phyloP scores from a whole-genome alignment of 1,140 invertebrate genomes.

The Acromyrmex charruanus region DNA sequence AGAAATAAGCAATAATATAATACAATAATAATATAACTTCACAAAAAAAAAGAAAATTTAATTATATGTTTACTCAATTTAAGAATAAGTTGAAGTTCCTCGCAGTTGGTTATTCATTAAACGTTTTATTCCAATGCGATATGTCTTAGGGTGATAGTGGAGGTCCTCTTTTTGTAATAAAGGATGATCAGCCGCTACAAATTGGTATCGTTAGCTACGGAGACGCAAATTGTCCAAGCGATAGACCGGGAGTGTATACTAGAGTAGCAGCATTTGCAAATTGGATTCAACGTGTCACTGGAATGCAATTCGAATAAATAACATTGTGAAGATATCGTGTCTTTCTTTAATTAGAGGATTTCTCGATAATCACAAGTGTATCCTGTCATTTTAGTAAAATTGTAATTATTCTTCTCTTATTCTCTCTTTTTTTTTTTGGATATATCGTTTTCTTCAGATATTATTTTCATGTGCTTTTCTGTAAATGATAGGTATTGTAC shows the following conservation, averaged over 20 bases:
- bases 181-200: constrained; percentile 61
- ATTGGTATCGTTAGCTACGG: constrained; percentile 77
- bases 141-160: constrained; percentile 73
- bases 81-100: neutral
- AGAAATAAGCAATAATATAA: too few relatives aligned
- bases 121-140: neutral
- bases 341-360: neutral
- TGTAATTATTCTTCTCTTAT: neutral
- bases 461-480: neutral
- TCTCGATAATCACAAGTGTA: neutral
- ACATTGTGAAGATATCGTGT: neutral
- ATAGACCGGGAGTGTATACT: constrained; percentile 71
- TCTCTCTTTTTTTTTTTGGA: neutral
- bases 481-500: neutral
- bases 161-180: constrained; percentile 67
- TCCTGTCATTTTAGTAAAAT: neutral
- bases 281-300: constrained; percentile 53
- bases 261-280: constrained; percentile 37
- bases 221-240: constrained; percentile 73
- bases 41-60: too few relatives aligned
- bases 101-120: too few relatives aligned
- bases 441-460: too few relatives aligned
- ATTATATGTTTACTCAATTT: neutral
- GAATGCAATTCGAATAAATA: neutral
- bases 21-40: too few relatives aligned